phyloP scores from a whole-genome alignment of 2,888 invertebrate genomes.

The Aproaerema taeniolella region DNA sequence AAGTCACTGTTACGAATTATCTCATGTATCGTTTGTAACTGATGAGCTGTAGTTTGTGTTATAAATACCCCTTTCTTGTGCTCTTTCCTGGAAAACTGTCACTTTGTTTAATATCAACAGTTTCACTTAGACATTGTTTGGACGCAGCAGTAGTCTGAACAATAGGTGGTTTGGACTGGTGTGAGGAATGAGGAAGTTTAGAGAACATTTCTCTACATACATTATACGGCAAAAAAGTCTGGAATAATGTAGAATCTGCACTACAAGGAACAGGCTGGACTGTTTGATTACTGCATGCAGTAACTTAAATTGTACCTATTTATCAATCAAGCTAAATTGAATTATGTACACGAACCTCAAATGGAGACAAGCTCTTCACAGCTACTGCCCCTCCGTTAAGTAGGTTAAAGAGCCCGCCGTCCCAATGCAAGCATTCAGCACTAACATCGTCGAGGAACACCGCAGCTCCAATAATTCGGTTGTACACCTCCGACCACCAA shows the following conservation, averaged over 20 bases:
- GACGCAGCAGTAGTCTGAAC: too few relatives aligned
- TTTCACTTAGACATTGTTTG: too few relatives aligned
- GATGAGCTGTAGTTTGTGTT: constrained; percentile 71
- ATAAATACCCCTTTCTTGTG: constrained; percentile 75
- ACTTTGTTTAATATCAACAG: constrained; percentile 3
- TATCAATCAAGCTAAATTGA: too few relatives aligned
- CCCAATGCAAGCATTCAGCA: constrained; percentile 84
- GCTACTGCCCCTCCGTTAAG: constrained; percentile 78
- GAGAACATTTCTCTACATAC: too few relatives aligned
- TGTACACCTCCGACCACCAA: constrained; percentile 80
- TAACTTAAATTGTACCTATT: too few relatives aligned
- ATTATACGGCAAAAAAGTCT: too few relatives aligned
- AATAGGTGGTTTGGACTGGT: too few relatives aligned
- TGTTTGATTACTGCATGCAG: too few relatives aligned
- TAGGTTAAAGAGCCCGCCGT: constrained; percentile 79
- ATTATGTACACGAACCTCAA: constrained; percentile 67
- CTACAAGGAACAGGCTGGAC: too few relatives aligned
- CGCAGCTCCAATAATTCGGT: constrained; percentile 78
- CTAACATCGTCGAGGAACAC: constrained; percentile 81
- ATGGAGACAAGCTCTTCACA: constrained; percentile 80
- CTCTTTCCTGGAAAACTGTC: constrained; percentile 47
- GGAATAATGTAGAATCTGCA: too few relatives aligned
- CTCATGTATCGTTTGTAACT: constrained; percentile 74
- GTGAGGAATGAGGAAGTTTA: too few relatives aligned
- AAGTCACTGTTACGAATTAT: constrained; percentile 79